Evolutionary conservation across 2,113 vertebrate species (phyloP).

Genomic region (Beaufortia kweichowensis): DNA sequence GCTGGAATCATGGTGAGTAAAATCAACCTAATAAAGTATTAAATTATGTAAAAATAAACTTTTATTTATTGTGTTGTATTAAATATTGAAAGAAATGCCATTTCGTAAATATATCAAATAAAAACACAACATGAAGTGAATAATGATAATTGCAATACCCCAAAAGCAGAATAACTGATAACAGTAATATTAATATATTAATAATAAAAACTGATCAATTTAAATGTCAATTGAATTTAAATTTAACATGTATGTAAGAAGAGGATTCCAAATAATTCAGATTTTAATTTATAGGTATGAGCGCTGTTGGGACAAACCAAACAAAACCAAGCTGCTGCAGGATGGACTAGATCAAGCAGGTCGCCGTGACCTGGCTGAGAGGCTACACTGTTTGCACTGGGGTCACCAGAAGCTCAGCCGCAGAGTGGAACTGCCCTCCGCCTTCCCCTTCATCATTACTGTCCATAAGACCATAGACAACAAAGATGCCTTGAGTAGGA

Average conservation of each 20-base stretch:
- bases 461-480: constrained; percentile 75
- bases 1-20: constrained; percentile 75
- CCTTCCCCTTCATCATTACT: constrained; percentile 77
- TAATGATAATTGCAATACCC: no score
- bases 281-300: constrained; percentile 62
- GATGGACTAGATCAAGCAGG: constrained; percentile 70
- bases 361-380: constrained; percentile 70
- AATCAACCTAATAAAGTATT: background rate
- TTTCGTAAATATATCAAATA: no score
- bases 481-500: constrained; percentile 71
- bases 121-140: no score
- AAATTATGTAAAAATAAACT: background rate
- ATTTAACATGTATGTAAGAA: no score
- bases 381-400: constrained; percentile 72
- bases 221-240: no score
- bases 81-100: no score
- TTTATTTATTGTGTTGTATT: background rate
- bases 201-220: no score
- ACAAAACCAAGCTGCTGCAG: constrained; percentile 74
- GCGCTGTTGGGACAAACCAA: constrained; percentile 66
- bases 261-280: background rate
- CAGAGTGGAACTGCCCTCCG: constrained; percentile 74
- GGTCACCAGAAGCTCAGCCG: constrained; percentile 74
- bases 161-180: no score
- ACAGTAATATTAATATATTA: no score